Percentiles rank a stretch among this genome's conserved stretches.
These are phyloP conservation scores for Caenorhabditis sinica DNA, from an alignment of 2,888 invertebrate species.

Conservation along the genomic window DNA sequence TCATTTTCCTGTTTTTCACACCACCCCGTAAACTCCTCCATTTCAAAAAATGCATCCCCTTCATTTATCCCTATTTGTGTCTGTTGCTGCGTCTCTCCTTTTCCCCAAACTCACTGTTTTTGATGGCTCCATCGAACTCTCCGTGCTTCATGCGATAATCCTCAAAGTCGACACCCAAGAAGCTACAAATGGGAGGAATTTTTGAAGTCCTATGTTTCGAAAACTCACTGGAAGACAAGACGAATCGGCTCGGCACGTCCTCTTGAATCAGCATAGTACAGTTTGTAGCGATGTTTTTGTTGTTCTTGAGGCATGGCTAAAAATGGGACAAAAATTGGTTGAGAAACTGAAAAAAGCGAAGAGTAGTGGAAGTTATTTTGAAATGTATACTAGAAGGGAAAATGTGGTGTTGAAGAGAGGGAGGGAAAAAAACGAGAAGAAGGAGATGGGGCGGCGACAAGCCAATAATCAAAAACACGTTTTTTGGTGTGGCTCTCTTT, in stretches of 20 bases:
- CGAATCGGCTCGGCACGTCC: conserved; percentile 70
- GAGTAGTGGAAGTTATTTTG: neutral
- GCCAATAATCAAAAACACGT: conserved; percentile 63
- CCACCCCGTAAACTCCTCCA: neutral
- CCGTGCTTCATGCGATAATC: conserved; percentile 61
- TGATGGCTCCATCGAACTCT: conserved; percentile 46
- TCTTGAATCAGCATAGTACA: conserved; percentile 53
- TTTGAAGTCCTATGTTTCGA: neutral
- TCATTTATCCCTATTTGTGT: neutral
- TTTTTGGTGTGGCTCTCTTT: conserved; percentile 25
- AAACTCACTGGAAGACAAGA: conserved; percentile 58
- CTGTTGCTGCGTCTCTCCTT: neutral
- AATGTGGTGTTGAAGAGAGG: neutral
- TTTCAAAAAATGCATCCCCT: neutral
- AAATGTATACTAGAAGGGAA: conserved; percentile 13
- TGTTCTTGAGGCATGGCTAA: conserved; percentile 48
- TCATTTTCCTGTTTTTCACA: neutral
- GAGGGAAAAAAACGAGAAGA: conserved; percentile 25
- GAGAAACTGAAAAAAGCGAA: neutral
- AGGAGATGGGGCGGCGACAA: conserved; percentile 43
- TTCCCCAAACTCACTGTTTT: conserved; percentile 44
- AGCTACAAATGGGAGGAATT: conserved; percentile 37
- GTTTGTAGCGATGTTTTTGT: conserved; percentile 67
- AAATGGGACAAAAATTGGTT: neutral
- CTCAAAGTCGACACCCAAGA: conserved; percentile 62